Evolutionary conservation across 2,888 invertebrate species (phyloP).

Genomic region (Arge pagana): DNA sequence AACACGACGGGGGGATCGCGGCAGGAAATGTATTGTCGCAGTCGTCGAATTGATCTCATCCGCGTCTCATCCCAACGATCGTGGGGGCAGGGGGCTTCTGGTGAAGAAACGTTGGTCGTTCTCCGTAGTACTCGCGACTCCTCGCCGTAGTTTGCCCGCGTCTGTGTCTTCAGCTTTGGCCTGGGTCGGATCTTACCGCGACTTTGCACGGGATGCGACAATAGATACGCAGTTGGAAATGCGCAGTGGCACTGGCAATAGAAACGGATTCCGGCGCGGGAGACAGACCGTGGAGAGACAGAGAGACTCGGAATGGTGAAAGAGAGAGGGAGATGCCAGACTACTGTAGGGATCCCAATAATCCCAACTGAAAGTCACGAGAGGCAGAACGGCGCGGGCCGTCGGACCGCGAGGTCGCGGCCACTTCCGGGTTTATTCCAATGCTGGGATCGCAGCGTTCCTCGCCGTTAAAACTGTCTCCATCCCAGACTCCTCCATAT

Average conservation of each 20-base stretch:
- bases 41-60: too few relatives aligned
- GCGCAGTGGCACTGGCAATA: conserved; percentile 52
- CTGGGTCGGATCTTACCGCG: neutral
- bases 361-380: conserved; percentile 49
- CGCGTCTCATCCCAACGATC: too few relatives aligned
- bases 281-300: conserved; percentile 46
- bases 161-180: neutral
- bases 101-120: neutral
- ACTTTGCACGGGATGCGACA: conserved; percentile 37
- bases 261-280: conserved; percentile 53
- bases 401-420: conserved; percentile 41
- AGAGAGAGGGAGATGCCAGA: conserved; percentile 40
- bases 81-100: too few relatives aligned
- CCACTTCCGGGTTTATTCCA: conserved; percentile 14
- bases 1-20: conserved; percentile 53
- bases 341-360: conserved; percentile 50
- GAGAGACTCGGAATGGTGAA: conserved; percentile 41
- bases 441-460: too few relatives aligned
- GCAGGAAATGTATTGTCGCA: conserved; percentile 48
- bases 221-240: conserved; percentile 41
- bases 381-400: conserved; percentile 51
- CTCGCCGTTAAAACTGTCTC: too few relatives aligned
- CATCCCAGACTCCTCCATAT: too few relatives aligned
- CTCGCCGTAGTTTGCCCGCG: neutral
- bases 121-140: neutral